A percentile compares a stretch with the other conserved stretches of the same genome.
These are phyloP conservation scores for Eulemur rubriventer DNA, from an alignment of 2,797 vertebrate genomes.

Conservation along the genomic window DNA sequence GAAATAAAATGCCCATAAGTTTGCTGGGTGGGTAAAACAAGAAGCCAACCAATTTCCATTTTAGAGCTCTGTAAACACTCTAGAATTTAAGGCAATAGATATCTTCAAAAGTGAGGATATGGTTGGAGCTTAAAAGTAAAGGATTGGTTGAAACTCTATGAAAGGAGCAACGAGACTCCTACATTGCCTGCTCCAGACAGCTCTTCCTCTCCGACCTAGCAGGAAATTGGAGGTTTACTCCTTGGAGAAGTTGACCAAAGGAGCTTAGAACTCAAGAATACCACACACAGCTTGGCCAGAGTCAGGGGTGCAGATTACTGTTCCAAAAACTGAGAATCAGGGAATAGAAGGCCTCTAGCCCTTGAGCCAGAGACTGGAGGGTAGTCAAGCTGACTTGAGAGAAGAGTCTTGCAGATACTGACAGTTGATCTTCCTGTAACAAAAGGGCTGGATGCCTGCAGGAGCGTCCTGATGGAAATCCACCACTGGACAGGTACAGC, in stretches of 20 bases:
- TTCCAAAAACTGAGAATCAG: not conserved
- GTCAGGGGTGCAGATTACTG: not conserved
- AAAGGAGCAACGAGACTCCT: not conserved
- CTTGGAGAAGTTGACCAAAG: not conserved
- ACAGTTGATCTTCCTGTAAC: not conserved
- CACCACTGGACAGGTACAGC: not conserved
- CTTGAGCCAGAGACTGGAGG: not conserved
- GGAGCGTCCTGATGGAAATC: not conserved
- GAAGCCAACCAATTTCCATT: slow-evolving; percentile 37
- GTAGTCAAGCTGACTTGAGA: not conserved
- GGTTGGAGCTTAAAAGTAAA: not conserved
- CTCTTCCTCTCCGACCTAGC: not conserved
- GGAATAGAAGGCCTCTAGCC: not conserved
- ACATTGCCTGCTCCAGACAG: not conserved
- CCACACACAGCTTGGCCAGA: not conserved
- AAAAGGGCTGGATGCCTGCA: not conserved
- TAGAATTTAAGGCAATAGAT: not conserved
- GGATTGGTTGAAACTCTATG: not conserved
- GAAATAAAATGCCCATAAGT: slow-evolving; percentile 53
- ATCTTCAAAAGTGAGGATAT: not conserved
- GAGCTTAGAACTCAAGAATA: slow-evolving; percentile 14
- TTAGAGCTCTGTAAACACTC: not conserved
- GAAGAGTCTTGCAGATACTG: not conserved
- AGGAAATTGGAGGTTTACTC: not conserved
- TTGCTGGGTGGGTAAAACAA: slow-evolving; percentile 23